Evolutionary conservation across 2,888 invertebrate species (phyloP).

Genomic region (Azorinus chamasolen): DNA sequence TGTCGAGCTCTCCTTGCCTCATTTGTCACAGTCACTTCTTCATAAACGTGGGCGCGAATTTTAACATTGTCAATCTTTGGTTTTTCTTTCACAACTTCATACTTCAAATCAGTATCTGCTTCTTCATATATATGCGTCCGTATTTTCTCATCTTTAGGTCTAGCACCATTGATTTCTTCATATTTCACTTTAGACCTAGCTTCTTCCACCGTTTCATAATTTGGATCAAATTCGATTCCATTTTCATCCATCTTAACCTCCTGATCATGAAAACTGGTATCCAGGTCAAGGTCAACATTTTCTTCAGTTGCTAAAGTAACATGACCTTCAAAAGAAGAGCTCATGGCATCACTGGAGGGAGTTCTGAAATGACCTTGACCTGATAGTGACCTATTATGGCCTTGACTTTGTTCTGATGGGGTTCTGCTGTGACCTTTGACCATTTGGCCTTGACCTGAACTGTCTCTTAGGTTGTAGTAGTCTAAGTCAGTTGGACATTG

Average conservation of each 20-base stretch:
- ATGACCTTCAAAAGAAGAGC: slow-evolving; percentile 44
- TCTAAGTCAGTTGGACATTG: slow-evolving; percentile 38
- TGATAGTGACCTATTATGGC: slow-evolving; percentile 49
- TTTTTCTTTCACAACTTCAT: slow-evolving; percentile 47
- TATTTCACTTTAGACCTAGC: slow-evolving; percentile 70
- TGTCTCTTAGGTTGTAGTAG: slow-evolving; percentile 32
- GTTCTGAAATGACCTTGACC: slow-evolving; percentile 59
- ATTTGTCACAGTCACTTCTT: slow-evolving; percentile 72
- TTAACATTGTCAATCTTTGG: slow-evolving; percentile 40
- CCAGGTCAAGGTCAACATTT: slow-evolving; percentile 59
- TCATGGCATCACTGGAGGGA: slow-evolving; percentile 50
- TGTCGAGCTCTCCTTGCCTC: slow-evolving; percentile 65
- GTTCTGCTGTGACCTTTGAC: slow-evolving; percentile 43
- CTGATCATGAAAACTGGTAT: slow-evolving; percentile 51
- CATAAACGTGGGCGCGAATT: slow-evolving; percentile 74
- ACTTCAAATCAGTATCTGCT: slow-evolving; percentile 65
- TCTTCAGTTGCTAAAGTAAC: slow-evolving; percentile 49
- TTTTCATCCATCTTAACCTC: slow-evolving; percentile 25
- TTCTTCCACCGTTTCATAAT: slow-evolving; percentile 83
- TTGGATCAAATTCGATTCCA: slow-evolving; percentile 74
- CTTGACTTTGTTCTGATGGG: slow-evolving; percentile 51
- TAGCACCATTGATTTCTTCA: slow-evolving; percentile 58
- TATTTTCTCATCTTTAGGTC: slow-evolving; percentile 32
- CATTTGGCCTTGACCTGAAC: slow-evolving; percentile 37
- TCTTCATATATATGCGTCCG: slow-evolving; percentile 70